Evolutionary conservation across 2,888 invertebrate genomes (phyloP), one percentile per base, ranked within the genome.

Genomic region (Noctua comes): DNA sequence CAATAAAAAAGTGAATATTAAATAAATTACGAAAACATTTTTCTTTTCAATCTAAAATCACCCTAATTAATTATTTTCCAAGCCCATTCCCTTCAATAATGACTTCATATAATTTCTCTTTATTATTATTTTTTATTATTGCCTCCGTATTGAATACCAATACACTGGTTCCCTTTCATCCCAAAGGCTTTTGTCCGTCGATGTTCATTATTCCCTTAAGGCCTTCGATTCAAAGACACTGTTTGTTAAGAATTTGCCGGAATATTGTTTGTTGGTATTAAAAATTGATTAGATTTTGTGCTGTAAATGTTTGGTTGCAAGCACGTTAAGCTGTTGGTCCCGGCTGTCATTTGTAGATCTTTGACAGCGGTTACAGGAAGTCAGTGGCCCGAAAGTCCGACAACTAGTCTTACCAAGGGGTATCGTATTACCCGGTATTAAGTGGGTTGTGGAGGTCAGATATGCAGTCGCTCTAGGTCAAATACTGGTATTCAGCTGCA

Each of bases 61-160:
- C 10, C 27, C 40, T 68, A 46, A 82, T 82, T 74, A 64, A n/a
- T 46, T 59, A 4, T 11, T 68, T 69, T 36, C 8, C 68, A 59
- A 24, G 69, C 48, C 40, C 51, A 66, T 82, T 66, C 51, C 13
- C n/a, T 75, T 21, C 36, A 10, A 64, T 27, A 68, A 73, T 69
- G 66, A 31, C 75, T 40, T 68, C 73, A 78, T 72, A 64, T 85
- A 87, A 89, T 85, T 86, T 88, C 77, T 83, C 66, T 88, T 91
- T 91, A 90, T 91, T 90, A 87, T 84, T 88, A 88, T 90, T 92
- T 93, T 91, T 93, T 92, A 90, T 92, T 93, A 90, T 91, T 91
- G 87, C 89, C 87, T 84, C 86, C 87, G 90, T 90, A 86, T 89
- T 89, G 90, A 93, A 93, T 93, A 92, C 91, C 91, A 92, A 93